These are phyloP conservation scores for Sparidentex hasta DNA, from an alignment of 2,797 vertebrate species.

Conservation along the genomic window DNA sequence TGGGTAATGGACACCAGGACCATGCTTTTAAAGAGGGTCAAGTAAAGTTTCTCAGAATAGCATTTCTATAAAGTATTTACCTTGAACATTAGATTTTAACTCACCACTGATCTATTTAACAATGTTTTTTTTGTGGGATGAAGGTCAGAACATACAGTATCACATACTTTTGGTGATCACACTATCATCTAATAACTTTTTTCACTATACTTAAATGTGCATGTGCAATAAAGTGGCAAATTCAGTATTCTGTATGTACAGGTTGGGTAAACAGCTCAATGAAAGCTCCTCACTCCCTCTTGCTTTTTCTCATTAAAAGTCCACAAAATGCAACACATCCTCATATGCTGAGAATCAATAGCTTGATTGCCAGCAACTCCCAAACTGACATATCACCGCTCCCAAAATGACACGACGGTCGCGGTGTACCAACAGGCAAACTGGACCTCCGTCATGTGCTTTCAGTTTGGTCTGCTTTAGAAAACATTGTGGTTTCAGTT, in stretches of 20 bases:
- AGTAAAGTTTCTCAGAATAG: neutral
- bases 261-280: neutral
- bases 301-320: neutral
- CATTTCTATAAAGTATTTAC: neutral
- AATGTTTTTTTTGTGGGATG: neutral
- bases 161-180: neutral
- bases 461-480: too few species aligned
- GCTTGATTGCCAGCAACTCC: too few species aligned
- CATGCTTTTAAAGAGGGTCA: neutral
- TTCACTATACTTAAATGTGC: neutral
- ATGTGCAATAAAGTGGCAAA: too few species aligned
- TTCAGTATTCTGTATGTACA: neutral
- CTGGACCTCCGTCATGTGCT: too few species aligned
- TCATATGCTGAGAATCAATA: too few species aligned
- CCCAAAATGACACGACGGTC: too few species aligned
- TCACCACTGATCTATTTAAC: neutral
- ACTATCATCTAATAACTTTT: neutral
- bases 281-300: neutral
- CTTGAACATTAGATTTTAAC: neutral
- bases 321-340: too few species aligned
- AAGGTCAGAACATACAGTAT: neutral
- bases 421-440: too few species aligned
- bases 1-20: neutral
- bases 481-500: too few species aligned
- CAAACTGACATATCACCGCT: too few species aligned